Conservation (phyloP, 2,797 vertebrate species). For the Miichthys miiuy region DNA sequence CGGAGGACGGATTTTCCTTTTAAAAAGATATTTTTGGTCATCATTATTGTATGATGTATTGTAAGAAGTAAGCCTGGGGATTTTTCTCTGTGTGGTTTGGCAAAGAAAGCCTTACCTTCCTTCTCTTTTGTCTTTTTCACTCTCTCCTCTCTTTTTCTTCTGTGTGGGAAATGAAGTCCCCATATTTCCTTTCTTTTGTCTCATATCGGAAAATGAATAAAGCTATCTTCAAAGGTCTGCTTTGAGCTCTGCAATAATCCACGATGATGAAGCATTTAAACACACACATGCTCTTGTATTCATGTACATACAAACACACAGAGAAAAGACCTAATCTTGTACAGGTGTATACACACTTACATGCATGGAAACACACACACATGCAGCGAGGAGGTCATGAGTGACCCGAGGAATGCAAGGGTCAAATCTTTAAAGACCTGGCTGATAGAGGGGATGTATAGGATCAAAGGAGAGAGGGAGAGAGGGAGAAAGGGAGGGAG, state of each 20-base stretch:
- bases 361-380: conserved; percentile 39
- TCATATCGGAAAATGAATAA: conserved; percentile 68
- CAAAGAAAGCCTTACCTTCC: background rate
- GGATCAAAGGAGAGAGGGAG: conserved; percentile 74
- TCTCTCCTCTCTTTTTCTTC: conserved; percentile 18
- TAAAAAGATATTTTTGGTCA: conserved; percentile 41
- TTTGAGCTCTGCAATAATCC: conserved; percentile 62
- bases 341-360: conserved; percentile 69
- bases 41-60: conserved; percentile 45
- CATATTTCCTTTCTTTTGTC: conserved; percentile 56
- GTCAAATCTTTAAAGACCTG: conserved; percentile 82
- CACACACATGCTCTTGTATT: conserved; percentile 13
- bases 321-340: conserved; percentile 62
- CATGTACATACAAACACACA: conserved; percentile 39
- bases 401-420: conserved; percentile 79
- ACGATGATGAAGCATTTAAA: conserved; percentile 63
- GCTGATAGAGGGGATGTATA: conserved; percentile 81
- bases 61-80: conserved; percentile 19
- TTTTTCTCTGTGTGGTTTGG: conserved; percentile 53
- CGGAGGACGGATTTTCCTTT: conserved; percentile 51
- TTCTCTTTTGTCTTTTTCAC: conserved; percentile 15
- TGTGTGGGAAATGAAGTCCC: conserved; percentile 30
- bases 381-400: conserved; percentile 69
- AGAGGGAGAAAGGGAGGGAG: conserved; percentile 47
- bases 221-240: conserved; percentile 65